phyloP scores from a whole-genome alignment of 2,113 vertebrate species.

The Chloebia gouldiae region DNA sequence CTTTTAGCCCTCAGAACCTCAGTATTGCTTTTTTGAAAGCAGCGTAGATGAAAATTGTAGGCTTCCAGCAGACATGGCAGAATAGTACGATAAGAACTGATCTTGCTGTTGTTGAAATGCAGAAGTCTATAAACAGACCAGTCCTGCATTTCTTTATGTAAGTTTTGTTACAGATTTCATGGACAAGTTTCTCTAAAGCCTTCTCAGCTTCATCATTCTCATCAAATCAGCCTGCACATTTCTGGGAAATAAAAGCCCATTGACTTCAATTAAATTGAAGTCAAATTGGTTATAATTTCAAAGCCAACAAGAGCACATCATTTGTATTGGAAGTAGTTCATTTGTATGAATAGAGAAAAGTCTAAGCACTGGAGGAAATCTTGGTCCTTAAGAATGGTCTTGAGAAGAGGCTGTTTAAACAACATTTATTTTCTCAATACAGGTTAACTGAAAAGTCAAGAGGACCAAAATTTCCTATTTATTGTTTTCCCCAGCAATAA shows the following conservation, averaged over 20 bases:
- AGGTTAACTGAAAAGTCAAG: not conserved
- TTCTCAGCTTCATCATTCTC: not conserved
- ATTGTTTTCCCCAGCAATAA: not conserved
- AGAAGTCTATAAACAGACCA: not conserved
- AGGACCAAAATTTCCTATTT: not conserved
- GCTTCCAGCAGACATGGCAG: not conserved
- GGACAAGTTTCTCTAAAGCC: not conserved
- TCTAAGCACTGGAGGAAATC: not conserved
- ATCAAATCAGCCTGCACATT: not conserved
- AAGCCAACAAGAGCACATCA: accelerated
- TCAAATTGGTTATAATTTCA: not conserved
- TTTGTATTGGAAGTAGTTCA: not conserved
- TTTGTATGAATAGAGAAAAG: not conserved
- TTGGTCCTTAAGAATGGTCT: not conserved
- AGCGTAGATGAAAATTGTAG: not conserved
- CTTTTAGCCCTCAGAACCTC: not conserved
- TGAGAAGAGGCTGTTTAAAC: not conserved
- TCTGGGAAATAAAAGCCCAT: not conserved
- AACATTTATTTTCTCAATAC: not conserved
- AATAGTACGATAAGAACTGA: not conserved
- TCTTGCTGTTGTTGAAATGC: not conserved
- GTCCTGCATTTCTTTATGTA: not conserved
- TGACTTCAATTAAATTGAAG: too few relatives aligned
- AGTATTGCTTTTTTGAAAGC: not conserved
- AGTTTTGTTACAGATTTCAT: not conserved